Conservation (phyloP, 2,888 invertebrate species). For the Limnephilus marmoratus region DNA sequence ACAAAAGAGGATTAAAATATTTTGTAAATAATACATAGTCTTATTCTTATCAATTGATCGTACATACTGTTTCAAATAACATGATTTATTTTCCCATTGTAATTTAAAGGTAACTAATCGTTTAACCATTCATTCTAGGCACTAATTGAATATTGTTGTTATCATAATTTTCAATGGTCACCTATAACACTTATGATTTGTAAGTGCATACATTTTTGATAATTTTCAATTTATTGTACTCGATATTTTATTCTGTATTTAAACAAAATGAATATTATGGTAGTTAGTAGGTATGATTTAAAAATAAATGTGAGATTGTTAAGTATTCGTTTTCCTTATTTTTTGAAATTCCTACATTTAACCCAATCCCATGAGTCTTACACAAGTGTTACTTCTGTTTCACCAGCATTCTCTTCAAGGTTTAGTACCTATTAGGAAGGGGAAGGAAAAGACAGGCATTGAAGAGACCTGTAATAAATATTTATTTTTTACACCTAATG, state of each 20-base stretch:
- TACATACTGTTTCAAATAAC: constrained; percentile 17
- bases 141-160: constrained; percentile 18
- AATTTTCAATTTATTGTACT: constrained; percentile 44
- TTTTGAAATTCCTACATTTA: neutral
- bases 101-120: constrained; percentile 11
- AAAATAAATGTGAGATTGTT: constrained; percentile 61
- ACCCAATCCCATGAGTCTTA: too few species aligned
- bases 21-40: constrained; percentile 34
- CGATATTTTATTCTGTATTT: constrained; percentile 46
- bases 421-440: neutral
- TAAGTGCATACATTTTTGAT: constrained; percentile 43
- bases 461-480: neutral
- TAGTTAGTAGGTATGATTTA: constrained; percentile 56
- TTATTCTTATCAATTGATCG: constrained; percentile 29
- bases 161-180: constrained; percentile 14
- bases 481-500: neutral
- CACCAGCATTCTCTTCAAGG: neutral
- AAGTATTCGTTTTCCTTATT: constrained; percentile 22
- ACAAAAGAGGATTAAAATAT: constrained; percentile 12
- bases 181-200: constrained; percentile 6
- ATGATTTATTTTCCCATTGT: constrained; percentile 5
- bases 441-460: neutral
- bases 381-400: too few species aligned
- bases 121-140: neutral
- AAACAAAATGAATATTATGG: constrained; percentile 48